Evolutionary conservation across 2,888 invertebrate species (phyloP).

Genomic region (Orgyia antiqua): DNA sequence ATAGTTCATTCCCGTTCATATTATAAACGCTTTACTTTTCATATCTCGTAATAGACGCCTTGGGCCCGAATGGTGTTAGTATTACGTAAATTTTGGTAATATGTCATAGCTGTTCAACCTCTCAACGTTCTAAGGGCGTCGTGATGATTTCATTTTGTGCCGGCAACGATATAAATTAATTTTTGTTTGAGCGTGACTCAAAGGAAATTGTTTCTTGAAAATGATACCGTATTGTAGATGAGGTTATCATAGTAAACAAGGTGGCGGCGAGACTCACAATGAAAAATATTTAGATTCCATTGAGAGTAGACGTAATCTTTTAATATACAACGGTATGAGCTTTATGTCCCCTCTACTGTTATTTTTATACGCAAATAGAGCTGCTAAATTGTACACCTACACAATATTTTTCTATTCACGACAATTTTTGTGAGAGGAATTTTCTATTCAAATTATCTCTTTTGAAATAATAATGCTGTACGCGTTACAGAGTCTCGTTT

Average conservation of each 20-base stretch:
- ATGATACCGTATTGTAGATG: conserved; percentile 45
- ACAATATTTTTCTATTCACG: too few species aligned
- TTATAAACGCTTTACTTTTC: conserved; percentile 73
- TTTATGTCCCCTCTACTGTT: conserved; percentile 12
- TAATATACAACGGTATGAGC: conserved; percentile 27
- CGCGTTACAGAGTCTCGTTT: too few species aligned
- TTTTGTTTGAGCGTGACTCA: conserved; percentile 48
- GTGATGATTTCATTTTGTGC: conserved; percentile 51
- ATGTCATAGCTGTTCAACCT: conserved; percentile 47
- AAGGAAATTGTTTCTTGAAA: conserved; percentile 54
- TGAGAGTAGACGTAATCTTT: conserved; percentile 38
- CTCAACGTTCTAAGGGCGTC: conserved; percentile 33
- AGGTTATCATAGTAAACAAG: conserved; percentile 42
- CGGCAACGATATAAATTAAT: conserved; percentile 50
- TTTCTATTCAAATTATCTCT: too few species aligned
- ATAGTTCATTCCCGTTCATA: conserved; percentile 69
- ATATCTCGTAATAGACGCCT: conserved; percentile 64
- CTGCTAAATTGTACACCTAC: conserved; percentile 5
- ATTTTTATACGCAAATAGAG: conserved; percentile 17
- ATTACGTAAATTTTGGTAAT: conserved; percentile 64
- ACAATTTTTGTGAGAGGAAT: too few species aligned
- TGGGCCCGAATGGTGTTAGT: conserved; percentile 57
- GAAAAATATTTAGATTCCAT: conserved; percentile 42
- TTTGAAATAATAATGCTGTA: too few species aligned
- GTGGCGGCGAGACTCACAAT: conserved; percentile 25